These are phyloP conservation scores for Nanger granti DNA, from an alignment of 2,113 vertebrate species.

Conservation along the genomic window DNA sequence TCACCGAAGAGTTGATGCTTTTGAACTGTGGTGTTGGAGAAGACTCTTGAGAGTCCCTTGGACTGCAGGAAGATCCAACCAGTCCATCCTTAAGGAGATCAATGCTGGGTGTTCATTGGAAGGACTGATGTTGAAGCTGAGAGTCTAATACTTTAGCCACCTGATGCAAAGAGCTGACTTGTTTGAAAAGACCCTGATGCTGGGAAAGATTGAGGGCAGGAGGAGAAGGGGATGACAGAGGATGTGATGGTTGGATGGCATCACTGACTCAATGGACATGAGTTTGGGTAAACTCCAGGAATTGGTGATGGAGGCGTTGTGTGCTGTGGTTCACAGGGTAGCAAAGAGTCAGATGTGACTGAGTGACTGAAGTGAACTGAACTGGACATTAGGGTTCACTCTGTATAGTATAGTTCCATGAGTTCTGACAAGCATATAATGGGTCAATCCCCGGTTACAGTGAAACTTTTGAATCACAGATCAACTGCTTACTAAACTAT, in stretches of 20 bases:
- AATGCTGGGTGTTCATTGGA: neutral
- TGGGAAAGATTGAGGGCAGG: neutral
- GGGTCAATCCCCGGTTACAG: neutral
- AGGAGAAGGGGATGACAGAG: neutral
- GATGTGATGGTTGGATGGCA: neutral
- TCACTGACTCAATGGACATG: neutral
- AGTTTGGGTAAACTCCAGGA: neutral
- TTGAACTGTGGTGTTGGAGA: neutral
- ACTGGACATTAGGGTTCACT: neutral
- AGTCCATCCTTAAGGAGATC: neutral
- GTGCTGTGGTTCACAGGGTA: neutral
- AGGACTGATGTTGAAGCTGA: neutral
- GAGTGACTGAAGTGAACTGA: neutral
- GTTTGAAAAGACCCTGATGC: neutral
- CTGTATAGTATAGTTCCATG: neutral
- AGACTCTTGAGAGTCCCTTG: neutral
- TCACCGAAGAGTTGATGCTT: neutral
- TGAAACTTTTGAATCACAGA: neutral
- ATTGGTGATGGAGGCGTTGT: neutral
- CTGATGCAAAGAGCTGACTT: neutral
- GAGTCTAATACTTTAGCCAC: neutral
- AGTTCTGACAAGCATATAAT: conserved; percentile 3
- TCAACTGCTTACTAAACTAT: neutral
- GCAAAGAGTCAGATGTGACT: neutral
- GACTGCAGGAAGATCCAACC: neutral